These are phyloP conservation scores for Australoheros facetus DNA, from an alignment of 2,797 vertebrate species.

Conservation along the genomic window DNA sequence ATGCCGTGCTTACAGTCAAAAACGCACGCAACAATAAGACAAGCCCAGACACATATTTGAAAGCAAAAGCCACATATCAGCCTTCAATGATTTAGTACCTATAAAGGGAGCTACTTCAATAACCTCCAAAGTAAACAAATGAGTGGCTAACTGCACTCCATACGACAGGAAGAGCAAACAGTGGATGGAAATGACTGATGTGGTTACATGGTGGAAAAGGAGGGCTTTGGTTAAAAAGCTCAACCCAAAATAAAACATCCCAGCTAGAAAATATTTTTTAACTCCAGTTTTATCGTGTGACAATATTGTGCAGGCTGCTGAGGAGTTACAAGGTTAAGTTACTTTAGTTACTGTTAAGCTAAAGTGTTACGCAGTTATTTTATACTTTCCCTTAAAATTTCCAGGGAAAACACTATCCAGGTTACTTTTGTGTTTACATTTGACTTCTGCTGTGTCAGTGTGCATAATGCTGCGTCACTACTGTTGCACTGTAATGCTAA, in stretches of 20 bases:
- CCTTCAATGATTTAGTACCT: background rate
- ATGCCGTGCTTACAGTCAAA: background rate
- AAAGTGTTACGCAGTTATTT: too few species aligned
- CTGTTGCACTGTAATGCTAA: background rate
- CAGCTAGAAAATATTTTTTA: background rate
- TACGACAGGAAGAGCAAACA: background rate
- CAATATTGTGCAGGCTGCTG: background rate
- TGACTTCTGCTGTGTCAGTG: too few species aligned
- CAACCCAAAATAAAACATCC: background rate
- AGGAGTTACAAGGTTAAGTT: too few species aligned
- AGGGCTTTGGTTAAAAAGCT: background rate
- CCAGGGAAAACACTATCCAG: too few species aligned
- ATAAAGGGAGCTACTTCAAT: background rate
- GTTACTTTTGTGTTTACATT: too few species aligned
- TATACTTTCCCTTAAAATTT: too few species aligned
- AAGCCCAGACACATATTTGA: background rate
- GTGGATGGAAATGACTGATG: background rate
- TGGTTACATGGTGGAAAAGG: background rate
- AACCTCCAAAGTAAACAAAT: background rate
- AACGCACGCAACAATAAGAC: background rate
- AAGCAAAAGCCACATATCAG: background rate
- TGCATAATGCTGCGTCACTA: background rate
- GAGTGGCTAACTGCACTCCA: background rate
- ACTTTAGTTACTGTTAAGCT: too few species aligned
- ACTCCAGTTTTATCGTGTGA: background rate